A percentile compares a stretch with the other conserved stretches of the same genome.
Evolutionary conservation across 1,140 invertebrate genomes (phyloP).

Genomic region (Dendrolimus punctatus): DNA sequence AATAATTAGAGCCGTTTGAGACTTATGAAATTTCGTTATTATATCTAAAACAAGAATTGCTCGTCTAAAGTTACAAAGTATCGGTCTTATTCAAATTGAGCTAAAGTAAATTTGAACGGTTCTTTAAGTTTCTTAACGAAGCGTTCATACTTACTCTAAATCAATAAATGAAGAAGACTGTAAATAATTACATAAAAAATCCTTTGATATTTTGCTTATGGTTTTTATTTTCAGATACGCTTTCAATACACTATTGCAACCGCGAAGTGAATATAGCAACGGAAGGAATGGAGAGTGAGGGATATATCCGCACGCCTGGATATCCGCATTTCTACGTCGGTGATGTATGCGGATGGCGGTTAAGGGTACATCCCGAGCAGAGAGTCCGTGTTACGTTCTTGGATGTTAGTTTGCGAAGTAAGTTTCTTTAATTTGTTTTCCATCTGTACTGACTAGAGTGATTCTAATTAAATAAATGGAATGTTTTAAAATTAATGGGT

Average conservation of each 20-base stretch:
- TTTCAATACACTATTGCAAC: slow-evolving; percentile 72
- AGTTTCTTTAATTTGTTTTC: slow-evolving; percentile 21
- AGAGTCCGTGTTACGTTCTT: slow-evolving; percentile 70
- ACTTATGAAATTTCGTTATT: too few relatives aligned
- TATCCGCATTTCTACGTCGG: slow-evolving; percentile 77
- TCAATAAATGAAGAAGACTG: too few relatives aligned
- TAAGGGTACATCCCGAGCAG: slow-evolving; percentile 68
- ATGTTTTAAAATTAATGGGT: background rate
- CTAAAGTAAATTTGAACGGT: too few relatives aligned
- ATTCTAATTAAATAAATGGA: background rate
- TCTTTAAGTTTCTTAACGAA: too few relatives aligned
- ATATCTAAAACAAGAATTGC: too few relatives aligned
- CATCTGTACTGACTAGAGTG: background rate
- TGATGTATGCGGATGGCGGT: slow-evolving; percentile 71
- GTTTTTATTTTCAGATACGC: slow-evolving; percentile 43
- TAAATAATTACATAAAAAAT: too few relatives aligned
- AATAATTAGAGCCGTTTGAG: too few relatives aligned
- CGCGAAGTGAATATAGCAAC: slow-evolving; percentile 55
- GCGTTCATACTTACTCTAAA: too few relatives aligned
- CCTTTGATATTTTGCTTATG: too few relatives aligned
- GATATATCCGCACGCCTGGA: slow-evolving; percentile 75
- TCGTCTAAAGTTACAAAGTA: too few relatives aligned
- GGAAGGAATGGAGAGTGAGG: slow-evolving; percentile 55
- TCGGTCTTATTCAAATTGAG: too few relatives aligned
- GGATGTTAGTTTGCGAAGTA: slow-evolving; percentile 75